A percentile compares a stretch with the other conserved stretches of the same genome.
Conservation (phyloP, 1,140 invertebrate species). For the Drosophila takahashii region DNA sequence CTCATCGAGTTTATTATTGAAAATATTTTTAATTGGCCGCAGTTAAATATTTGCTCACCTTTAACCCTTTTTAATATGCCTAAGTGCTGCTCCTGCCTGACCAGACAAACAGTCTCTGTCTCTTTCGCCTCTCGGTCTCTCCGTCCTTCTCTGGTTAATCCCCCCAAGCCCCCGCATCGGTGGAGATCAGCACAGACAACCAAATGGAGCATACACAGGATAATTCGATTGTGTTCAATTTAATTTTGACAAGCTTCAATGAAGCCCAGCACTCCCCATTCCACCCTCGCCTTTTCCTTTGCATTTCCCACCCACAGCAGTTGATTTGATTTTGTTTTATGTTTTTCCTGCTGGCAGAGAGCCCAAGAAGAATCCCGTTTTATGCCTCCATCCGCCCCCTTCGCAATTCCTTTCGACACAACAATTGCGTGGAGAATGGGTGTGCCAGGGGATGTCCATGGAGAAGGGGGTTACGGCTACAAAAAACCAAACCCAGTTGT, state of each 20-base stretch:
- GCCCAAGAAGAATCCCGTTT: slow-evolving; percentile 39
- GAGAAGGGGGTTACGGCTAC: slow-evolving; percentile 6
- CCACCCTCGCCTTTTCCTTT: slow-evolving; percentile 14
- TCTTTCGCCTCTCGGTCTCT: background rate
- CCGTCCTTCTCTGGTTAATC: background rate
- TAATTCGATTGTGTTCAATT: slow-evolving; percentile 85
- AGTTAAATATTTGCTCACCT: slow-evolving; percentile 77
- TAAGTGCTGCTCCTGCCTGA: slow-evolving; percentile 55
- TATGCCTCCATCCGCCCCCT: slow-evolving; percentile 27
- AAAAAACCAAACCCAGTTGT: slow-evolving; percentile 7
- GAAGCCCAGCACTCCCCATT: slow-evolving; percentile 32
- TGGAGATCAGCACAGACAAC: slow-evolving; percentile 46
- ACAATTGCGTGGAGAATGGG: slow-evolving; percentile 47
- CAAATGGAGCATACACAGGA: slow-evolving; percentile 79
- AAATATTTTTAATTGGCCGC: slow-evolving; percentile 75
- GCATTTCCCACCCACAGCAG: slow-evolving; percentile 35
- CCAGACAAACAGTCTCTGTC: background rate
- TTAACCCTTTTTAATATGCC: slow-evolving; percentile 80
- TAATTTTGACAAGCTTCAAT: slow-evolving; percentile 85
- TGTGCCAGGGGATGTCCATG: slow-evolving; percentile 3
- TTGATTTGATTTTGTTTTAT: slow-evolving; percentile 83
- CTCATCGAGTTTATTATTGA: slow-evolving; percentile 62
- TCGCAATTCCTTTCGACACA: slow-evolving; percentile 49
- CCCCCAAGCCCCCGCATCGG: slow-evolving; percentile 1
- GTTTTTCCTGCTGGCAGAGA: slow-evolving; percentile 66